A percentile compares a stretch with the other conserved stretches of the same genome.
Evolutionary conservation across 2,797 vertebrate genomes (phyloP).

Genomic region (Silurus aristotelis): DNA sequence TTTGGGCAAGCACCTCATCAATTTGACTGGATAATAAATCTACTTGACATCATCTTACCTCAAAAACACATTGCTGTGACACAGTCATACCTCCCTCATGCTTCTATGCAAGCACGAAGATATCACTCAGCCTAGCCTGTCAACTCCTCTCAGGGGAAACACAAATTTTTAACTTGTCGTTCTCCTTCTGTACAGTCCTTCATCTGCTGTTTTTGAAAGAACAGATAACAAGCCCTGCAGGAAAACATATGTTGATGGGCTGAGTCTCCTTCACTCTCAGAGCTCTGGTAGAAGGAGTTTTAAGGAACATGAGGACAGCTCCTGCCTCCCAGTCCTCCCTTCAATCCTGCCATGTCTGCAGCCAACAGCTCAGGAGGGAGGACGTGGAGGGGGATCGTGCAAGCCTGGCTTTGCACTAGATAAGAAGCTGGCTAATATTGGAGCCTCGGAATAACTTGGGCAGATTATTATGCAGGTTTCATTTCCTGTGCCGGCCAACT

Average conservation of each 20-base stretch:
- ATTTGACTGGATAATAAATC: slow-evolving; percentile 52
- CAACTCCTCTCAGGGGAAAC: slow-evolving; percentile 19
- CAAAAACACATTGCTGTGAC: slow-evolving; percentile 46
- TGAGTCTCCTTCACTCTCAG: slow-evolving; percentile 6
- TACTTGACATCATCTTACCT: slow-evolving; percentile 35
- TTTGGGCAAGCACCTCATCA: slow-evolving; percentile 41
- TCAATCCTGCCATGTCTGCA: slow-evolving; percentile 42
- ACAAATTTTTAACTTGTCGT: slow-evolving; percentile 26
- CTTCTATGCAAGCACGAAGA: slow-evolving; percentile 68
- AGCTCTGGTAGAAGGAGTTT: slow-evolving; percentile 13
- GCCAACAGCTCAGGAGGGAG: slow-evolving; percentile 24
- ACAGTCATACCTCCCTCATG: slow-evolving; percentile 54
- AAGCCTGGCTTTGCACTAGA: slow-evolving; percentile 57
- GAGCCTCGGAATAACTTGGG: slow-evolving; percentile 55
- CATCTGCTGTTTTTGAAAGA: slow-evolving; percentile 27
- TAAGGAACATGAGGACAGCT: slow-evolving; percentile 17
- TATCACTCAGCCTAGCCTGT: slow-evolving; percentile 36
- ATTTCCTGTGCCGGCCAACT: slow-evolving; percentile 52
- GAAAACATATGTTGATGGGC: slow-evolving; percentile 23
- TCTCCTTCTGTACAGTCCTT: slow-evolving; percentile 38
- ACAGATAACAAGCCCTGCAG: slow-evolving; percentile 35
- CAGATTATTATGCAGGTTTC: slow-evolving; percentile 57
- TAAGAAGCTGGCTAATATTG: slow-evolving; percentile 56
- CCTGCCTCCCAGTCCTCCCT: slow-evolving; percentile 29
- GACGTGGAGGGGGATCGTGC: slow-evolving; percentile 16